phyloP scores from a whole-genome alignment of 2,797 vertebrate genomes.

The Karalla daura region DNA sequence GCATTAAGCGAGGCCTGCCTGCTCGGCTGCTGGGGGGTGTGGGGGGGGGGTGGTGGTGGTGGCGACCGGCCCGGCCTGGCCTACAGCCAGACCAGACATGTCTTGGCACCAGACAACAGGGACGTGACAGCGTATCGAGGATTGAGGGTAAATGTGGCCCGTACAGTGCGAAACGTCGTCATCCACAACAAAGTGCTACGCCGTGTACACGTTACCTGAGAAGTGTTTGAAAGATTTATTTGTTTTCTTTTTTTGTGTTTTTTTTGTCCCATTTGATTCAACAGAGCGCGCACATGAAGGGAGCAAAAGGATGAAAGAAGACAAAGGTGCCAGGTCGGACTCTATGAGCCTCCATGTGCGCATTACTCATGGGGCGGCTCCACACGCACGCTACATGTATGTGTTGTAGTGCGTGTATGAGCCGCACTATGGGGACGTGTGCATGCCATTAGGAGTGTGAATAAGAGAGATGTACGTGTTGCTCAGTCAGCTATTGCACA shows the following conservation, averaged over 20 bases:
- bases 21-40: slow-evolving; percentile 73
- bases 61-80: slow-evolving; percentile 77
- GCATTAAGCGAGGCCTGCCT: slow-evolving; percentile 77
- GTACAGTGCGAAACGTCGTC: slow-evolving; percentile 38
- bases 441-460: slow-evolving; percentile 70
- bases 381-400: slow-evolving; percentile 10
- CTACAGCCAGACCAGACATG: slow-evolving; percentile 73
- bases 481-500: slow-evolving; percentile 82
- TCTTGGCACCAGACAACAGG: slow-evolving; percentile 69
- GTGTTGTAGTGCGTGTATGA: slow-evolving; percentile 20
- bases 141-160: slow-evolving; percentile 25
- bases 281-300: slow-evolving; percentile 30
- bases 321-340: slow-evolving; percentile 34
- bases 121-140: slow-evolving; percentile 62
- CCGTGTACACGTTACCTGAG: slow-evolving; percentile 2
- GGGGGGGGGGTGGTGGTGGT: no score
- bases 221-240: slow-evolving; percentile 27
- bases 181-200: slow-evolving; percentile 28
- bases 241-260: not conserved
- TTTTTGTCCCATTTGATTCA: slow-evolving; percentile 40
- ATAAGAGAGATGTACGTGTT: slow-evolving; percentile 79
- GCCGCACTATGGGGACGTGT: slow-evolving; percentile 37
- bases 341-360: slow-evolving; percentile 5
- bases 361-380: slow-evolving; percentile 16
- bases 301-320: slow-evolving; percentile 23